A percentile compares a stretch with the other conserved stretches of the same genome.
phyloP scores from a whole-genome alignment of 1,140 invertebrate species.

The Zaprionus kolodkinae region DNA sequence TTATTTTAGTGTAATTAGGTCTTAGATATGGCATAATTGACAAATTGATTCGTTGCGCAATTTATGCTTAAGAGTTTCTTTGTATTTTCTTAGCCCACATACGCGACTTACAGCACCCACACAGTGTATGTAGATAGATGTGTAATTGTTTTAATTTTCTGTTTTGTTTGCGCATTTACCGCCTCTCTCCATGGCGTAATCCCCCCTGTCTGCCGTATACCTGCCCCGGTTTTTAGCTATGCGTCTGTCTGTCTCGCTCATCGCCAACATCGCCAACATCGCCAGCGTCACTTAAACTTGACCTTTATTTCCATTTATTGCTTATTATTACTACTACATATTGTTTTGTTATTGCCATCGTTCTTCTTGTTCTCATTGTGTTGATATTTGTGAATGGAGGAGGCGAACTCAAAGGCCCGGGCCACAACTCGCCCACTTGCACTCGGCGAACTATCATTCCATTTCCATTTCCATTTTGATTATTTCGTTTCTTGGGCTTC shows the following conservation, averaged over 20 bases:
- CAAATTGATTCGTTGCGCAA: conserved; percentile 41
- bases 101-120: conserved; percentile 22
- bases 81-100: not conserved
- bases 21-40: not conserved
- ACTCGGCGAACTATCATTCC: conserved; percentile 19
- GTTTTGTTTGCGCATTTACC: not conserved
- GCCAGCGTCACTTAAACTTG: conserved; percentile 72
- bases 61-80: conserved; percentile 25
- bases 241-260: conserved; percentile 22
- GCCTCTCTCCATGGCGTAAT: not conserved
- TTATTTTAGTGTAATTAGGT: not conserved
- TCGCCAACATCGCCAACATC: conserved; percentile 49
- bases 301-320: conserved; percentile 76
- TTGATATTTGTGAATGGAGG: conserved; percentile 45
- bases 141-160: not conserved
- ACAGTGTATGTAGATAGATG: not conserved
- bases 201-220: not conserved
- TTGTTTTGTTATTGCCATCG: conserved; percentile 45
- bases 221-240: not conserved
- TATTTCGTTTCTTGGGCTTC: conserved; percentile 17
- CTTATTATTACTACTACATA: conserved; percentile 61
- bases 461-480: conserved; percentile 40
- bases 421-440: conserved; percentile 45
- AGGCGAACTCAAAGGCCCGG: conserved; percentile 23
- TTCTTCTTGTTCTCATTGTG: conserved; percentile 47